These are phyloP conservation scores for Nematostella vectensis DNA, from an alignment of 92 coral and sea anemone species.

Conservation along the genomic window DNA sequence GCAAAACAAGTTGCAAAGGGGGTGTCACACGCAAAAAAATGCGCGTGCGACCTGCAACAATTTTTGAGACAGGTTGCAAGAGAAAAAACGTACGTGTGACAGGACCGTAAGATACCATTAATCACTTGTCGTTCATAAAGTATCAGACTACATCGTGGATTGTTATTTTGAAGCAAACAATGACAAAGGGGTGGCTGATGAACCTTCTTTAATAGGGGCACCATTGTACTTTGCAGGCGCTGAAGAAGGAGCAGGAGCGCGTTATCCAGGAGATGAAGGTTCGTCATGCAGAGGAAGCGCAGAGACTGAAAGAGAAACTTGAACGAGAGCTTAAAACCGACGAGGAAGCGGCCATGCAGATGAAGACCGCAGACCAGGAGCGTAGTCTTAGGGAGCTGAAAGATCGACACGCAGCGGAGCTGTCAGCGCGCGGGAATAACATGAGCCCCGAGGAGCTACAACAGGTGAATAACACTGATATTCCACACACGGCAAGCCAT, in stretches of 20 bases:
- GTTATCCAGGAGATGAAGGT: slow-evolving; percentile 76
- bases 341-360: slow-evolving; percentile 43
- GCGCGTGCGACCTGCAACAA: too few relatives aligned
- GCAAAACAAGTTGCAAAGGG: too few relatives aligned
- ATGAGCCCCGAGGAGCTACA: slow-evolving; percentile 91
- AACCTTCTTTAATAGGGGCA: too few relatives aligned
- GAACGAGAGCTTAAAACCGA: slow-evolving; percentile 53
- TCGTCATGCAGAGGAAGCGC: slow-evolving; percentile 76
- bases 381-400: slow-evolving; percentile 69
- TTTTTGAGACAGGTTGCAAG: too few relatives aligned
- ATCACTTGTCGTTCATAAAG: too few relatives aligned
- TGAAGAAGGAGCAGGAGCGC: slow-evolving; percentile 80
- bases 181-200: too few relatives aligned
- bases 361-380: slow-evolving; percentile 52
- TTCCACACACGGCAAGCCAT: too few relatives aligned
- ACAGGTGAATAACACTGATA: slow-evolving; percentile 39
- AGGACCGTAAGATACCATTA: too few relatives aligned
- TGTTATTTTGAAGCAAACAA: too few relatives aligned
- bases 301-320: slow-evolving; percentile 54
- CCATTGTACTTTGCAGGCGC: slow-evolving; percentile 68
- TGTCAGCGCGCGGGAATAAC: slow-evolving; percentile 74
- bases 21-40: too few relatives aligned
- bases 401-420: slow-evolving; percentile 89
- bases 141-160: too few relatives aligned
- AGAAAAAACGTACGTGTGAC: too few relatives aligned